These are phyloP conservation scores for Pelagia noctiluca DNA, from an alignment of 30 jellyfish, hydroid and myxozoan species.

Conservation along the genomic window DNA sequence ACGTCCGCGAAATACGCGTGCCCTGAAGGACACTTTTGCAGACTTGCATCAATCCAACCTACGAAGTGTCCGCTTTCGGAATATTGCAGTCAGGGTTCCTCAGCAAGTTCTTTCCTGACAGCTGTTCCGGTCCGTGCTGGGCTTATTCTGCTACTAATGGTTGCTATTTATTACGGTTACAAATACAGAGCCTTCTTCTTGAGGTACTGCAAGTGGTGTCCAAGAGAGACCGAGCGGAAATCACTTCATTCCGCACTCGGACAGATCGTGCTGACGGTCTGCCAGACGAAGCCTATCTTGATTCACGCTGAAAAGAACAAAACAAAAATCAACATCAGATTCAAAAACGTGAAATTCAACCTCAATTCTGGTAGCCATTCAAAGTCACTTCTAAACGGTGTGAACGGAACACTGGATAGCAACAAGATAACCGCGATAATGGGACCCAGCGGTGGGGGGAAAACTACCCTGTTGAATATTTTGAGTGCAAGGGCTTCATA, in stretches of 20 bases:
- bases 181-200: neutral
- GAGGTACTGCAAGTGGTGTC: neutral
- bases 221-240: no score
- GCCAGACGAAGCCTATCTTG: neutral
- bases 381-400: neutral
- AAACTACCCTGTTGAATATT: constrained; percentile 4
- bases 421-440: neutral
- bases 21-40: constrained; percentile 31
- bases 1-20: neutral
- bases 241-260: no score
- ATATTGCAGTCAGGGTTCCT: neutral
- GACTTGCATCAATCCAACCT: neutral
- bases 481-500: neutral
- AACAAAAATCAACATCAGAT: neutral
- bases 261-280: neutral
- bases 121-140: neutral
- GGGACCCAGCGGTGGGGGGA: constrained; percentile 48
- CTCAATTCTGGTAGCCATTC: neutral
- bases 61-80: neutral
- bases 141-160: neutral
- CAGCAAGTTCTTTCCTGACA: neutral
- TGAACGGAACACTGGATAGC: neutral
- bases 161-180: neutral
- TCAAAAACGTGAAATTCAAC: neutral
- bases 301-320: neutral